Evolutionary conservation across 2,113 vertebrate genomes (phyloP).

Genomic region (Anthoscopus minutus): DNA sequence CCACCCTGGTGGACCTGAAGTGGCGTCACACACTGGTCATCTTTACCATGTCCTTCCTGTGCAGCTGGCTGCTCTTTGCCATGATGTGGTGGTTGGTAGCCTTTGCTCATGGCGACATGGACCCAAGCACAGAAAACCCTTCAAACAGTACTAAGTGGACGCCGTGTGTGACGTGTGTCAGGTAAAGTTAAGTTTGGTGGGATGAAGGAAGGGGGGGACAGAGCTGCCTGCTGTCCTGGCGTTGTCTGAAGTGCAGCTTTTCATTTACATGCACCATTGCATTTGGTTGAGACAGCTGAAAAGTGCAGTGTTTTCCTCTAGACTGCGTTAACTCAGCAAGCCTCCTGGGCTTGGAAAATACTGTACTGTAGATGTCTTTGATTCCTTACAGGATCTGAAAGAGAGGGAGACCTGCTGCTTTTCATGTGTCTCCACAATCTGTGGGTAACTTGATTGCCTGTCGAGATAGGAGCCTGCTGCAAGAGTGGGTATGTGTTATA

Average conservation of each 20-base stretch:
- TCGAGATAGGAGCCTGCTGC: constrained; percentile 58
- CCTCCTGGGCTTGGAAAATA: constrained; percentile 32
- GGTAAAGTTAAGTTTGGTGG: constrained; percentile 65
- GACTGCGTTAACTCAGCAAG: background rate
- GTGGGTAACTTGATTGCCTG: constrained; percentile 55
- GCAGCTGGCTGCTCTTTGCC: constrained; percentile 97
- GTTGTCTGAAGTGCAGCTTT: background rate
- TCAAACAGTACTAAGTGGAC: constrained; percentile 50
- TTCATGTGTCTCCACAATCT: constrained; percentile 60
- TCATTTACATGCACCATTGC: background rate
- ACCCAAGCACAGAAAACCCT: constrained; percentile 64
- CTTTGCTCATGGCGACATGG: constrained; percentile 92
- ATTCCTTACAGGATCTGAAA: constrained; percentile 63
- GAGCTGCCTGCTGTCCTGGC: background rate
- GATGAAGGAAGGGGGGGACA: background rate
- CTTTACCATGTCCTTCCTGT: constrained; percentile 97
- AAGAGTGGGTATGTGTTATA: constrained; percentile 55
- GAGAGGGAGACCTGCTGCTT: constrained; percentile 62
- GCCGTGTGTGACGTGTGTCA: constrained; percentile 87
- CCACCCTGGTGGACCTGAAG: constrained; percentile 95
- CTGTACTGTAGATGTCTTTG: constrained; percentile 62
- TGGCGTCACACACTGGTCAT: constrained; percentile 98
- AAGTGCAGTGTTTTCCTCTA: constrained; percentile 50
- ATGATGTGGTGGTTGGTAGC: constrained; percentile 99
- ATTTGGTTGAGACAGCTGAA: constrained; percentile 23